Conservation (phyloP, 2,888 invertebrate genomes). For the Patella pellucida region DNA sequence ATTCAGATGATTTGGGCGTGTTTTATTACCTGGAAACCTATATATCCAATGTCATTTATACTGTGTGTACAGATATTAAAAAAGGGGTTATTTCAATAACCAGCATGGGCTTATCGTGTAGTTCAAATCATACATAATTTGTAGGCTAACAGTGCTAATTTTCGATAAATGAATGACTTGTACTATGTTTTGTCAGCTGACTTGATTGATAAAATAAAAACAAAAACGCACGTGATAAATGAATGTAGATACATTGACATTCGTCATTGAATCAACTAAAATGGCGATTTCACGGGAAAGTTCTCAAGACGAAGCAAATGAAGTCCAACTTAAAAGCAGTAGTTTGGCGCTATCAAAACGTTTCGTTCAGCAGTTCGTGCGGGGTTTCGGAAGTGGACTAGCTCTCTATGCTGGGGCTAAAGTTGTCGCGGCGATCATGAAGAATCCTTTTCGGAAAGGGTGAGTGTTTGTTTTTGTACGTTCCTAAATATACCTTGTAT, state of each 20-base stretch:
- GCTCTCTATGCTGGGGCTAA: slow-evolving; percentile 51
- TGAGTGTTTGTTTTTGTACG: slow-evolving; percentile 25
- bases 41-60: no score
- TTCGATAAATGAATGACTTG: no score
- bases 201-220: slow-evolving; percentile 5
- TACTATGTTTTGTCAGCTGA: neutral
- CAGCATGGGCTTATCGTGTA: no score
- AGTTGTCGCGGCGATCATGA: slow-evolving; percentile 48
- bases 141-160: no score
- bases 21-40: no score
- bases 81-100: no score
- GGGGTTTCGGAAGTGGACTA: slow-evolving; percentile 51
- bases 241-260: neutral
- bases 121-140: no score
- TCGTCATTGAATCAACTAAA: neutral
- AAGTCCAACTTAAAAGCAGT: neutral
- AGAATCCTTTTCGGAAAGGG: slow-evolving; percentile 56
- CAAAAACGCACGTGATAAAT: neutral
- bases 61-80: no score
- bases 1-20: no score
- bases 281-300: neutral
- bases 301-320: neutral
- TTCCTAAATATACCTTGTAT: neutral
- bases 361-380: slow-evolving; percentile 43
- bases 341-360: neutral